A percentile compares a stretch with the other conserved stretches of the same genome.
These are phyloP conservation scores for Elephas maximus DNA, from an alignment of 2,113 vertebrate species.

Conservation along the genomic window DNA sequence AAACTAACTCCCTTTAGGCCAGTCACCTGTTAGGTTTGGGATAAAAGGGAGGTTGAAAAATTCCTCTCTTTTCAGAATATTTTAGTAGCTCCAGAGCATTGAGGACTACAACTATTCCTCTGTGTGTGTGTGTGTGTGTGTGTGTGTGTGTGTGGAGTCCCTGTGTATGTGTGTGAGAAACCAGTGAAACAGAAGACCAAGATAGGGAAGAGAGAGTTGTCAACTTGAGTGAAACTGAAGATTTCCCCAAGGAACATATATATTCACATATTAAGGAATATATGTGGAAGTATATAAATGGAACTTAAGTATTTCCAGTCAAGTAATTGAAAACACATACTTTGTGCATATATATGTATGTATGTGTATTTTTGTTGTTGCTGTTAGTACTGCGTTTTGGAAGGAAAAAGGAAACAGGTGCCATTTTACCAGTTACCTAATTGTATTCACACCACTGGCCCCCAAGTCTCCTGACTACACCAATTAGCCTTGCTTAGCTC, in stretches of 20 bases:
- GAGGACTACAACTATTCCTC: not conserved
- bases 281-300: slow-evolving; percentile 78
- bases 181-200: not conserved
- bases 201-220: slow-evolving; percentile 52
- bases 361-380: not conserved
- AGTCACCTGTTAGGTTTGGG: slow-evolving; percentile 57
- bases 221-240: slow-evolving; percentile 70
- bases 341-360: slow-evolving; percentile 61
- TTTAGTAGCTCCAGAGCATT: not conserved
- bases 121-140: not conserved
- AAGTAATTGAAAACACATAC: slow-evolving; percentile 61
- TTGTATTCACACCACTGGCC: not conserved
- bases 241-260: slow-evolving; percentile 55
- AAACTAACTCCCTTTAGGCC: slow-evolving; percentile 7
- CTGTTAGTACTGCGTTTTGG: slow-evolving; percentile 59
- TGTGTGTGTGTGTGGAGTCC: not conserved
- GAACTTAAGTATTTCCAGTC: slow-evolving; percentile 76
- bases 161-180: not conserved
- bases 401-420: slow-evolving; percentile 49
- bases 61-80: not conserved
- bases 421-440: slow-evolving; percentile 56
- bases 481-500: slow-evolving; percentile 64
- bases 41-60: slow-evolving; percentile 48
- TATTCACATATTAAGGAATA: slow-evolving; percentile 77
- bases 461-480: not conserved